phyloP scores from a whole-genome alignment of 1,140 invertebrate species.

The Nasonia longicornis region DNA sequence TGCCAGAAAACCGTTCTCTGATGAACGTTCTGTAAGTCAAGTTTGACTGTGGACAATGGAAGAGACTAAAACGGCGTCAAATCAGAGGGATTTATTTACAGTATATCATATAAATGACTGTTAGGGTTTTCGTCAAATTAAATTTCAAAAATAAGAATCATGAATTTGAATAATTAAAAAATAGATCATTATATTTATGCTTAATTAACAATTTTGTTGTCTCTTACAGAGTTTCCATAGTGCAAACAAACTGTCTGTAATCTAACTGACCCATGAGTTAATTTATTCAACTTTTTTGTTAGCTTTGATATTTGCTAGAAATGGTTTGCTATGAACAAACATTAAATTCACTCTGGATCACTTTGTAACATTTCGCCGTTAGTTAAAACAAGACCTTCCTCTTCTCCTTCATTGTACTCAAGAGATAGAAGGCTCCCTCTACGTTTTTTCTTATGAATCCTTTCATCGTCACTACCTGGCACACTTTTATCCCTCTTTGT shows the following conservation, averaged over 20 bases:
- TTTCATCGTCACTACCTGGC: slow-evolving; percentile 67
- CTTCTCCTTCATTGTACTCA: slow-evolving; percentile 79
- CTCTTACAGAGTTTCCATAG: slow-evolving; percentile 16
- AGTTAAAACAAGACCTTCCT: slow-evolving; percentile 69
- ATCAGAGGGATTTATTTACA: slow-evolving; percentile 25
- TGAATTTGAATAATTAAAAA: slow-evolving; percentile 37
- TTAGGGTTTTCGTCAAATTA: slow-evolving; percentile 6
- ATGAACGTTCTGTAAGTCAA: slow-evolving; percentile 30
- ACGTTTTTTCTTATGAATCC: slow-evolving; percentile 73
- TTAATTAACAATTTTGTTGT: slow-evolving; percentile 29
- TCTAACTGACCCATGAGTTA: slow-evolving; percentile 44
- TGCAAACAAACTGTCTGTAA: slow-evolving; percentile 43
- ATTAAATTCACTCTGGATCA: slow-evolving; percentile 60
- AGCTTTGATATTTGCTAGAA: slow-evolving; percentile 38
- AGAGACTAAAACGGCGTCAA: slow-evolving; percentile 26
- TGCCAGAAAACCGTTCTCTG: slow-evolving; percentile 40
- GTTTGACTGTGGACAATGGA: slow-evolving; percentile 37
- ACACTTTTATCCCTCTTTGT: slow-evolving; percentile 68
- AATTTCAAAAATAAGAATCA: slow-evolving; percentile 12
- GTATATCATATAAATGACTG: slow-evolving; percentile 18
- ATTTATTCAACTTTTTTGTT: slow-evolving; percentile 4
- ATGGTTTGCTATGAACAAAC: slow-evolving; percentile 31
- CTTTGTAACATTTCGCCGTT: slow-evolving; percentile 72
- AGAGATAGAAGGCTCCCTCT: slow-evolving; percentile 77
- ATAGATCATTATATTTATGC: slow-evolving; percentile 28